A percentile compares a stretch with the other conserved stretches of the same genome.
phyloP scores from a whole-genome alignment of 2,888 invertebrate species.

The Siphlonurus alternatus region DNA sequence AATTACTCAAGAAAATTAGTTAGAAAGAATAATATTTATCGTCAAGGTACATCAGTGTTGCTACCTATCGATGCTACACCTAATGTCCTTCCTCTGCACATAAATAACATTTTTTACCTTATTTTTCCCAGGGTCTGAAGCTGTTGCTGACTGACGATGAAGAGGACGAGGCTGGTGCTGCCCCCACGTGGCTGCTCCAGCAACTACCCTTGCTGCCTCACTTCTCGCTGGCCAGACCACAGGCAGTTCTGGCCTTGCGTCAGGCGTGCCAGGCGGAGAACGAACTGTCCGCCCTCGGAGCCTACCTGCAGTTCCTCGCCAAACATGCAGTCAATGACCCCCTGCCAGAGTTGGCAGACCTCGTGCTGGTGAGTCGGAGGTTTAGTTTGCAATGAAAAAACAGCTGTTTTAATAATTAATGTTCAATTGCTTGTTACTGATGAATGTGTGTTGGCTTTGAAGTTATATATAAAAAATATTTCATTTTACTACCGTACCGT shows the following conservation, averaged over 20 bases:
- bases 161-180: background rate
- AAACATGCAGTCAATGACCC: constrained; percentile 47
- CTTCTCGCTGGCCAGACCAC: constrained; percentile 50
- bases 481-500: no score
- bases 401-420: no score
- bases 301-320: constrained; percentile 73
- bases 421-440: no score
- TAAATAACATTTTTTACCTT: no score
- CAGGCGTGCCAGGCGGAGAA: constrained; percentile 86
- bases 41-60: no score
- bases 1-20: background rate
- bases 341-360: constrained; percentile 46
- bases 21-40: background rate
- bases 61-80: no score
- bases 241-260: constrained; percentile 44
- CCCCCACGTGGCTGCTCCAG: constrained; percentile 36
- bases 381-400: no score
- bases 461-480: no score
- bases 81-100: no score
- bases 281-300: constrained; percentile 59
- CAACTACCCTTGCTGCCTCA: constrained; percentile 60
- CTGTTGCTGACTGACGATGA: background rate
- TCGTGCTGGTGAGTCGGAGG: constrained; percentile 31
- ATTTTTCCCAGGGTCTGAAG: background rate
- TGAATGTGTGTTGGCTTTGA: no score